phyloP scores from a whole-genome alignment of 2,113 vertebrate genomes.

The Xiphophorus maculatus region DNA sequence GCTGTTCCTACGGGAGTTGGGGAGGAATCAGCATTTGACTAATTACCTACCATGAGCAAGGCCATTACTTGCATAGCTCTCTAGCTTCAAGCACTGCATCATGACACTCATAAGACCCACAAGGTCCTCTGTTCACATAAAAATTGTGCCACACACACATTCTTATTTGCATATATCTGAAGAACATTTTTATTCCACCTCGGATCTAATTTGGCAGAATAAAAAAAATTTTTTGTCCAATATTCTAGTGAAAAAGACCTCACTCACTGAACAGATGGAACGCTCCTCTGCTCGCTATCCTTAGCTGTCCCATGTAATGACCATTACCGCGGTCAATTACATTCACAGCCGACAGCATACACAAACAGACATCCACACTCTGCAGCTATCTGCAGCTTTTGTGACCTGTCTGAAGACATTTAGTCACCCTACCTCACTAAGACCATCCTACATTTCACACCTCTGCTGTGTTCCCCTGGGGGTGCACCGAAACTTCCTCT shows the following conservation, averaged over 20 bases:
- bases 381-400: slow-evolving; percentile 37
- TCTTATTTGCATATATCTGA: slow-evolving; percentile 14
- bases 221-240: neutral
- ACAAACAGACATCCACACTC: slow-evolving; percentile 23
- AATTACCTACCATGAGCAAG: slow-evolving; percentile 63
- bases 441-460: slow-evolving; percentile 73
- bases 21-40: slow-evolving; percentile 70
- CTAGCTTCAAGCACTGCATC: slow-evolving; percentile 47
- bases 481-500: slow-evolving; percentile 54
- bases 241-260: slow-evolving; percentile 21
- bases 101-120: slow-evolving; percentile 54
- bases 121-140: slow-evolving; percentile 24
- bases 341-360: slow-evolving; percentile 25
- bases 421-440: slow-evolving; percentile 35
- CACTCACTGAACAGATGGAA: slow-evolving; percentile 34
- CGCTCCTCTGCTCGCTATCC: slow-evolving; percentile 19
- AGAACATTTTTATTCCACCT: slow-evolving; percentile 20
- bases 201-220: neutral
- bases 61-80: slow-evolving; percentile 52
- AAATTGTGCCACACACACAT: slow-evolving; percentile 1
- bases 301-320: slow-evolving; percentile 46
- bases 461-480: slow-evolving; percentile 49
- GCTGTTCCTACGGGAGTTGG: slow-evolving; percentile 51
- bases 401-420: slow-evolving; percentile 55
- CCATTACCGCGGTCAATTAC: slow-evolving; percentile 49